A percentile compares a stretch with the other conserved stretches of the same genome.
Evolutionary conservation across 1,140 invertebrate species (phyloP).

Genomic region (Penaeus chinensis): DNA sequence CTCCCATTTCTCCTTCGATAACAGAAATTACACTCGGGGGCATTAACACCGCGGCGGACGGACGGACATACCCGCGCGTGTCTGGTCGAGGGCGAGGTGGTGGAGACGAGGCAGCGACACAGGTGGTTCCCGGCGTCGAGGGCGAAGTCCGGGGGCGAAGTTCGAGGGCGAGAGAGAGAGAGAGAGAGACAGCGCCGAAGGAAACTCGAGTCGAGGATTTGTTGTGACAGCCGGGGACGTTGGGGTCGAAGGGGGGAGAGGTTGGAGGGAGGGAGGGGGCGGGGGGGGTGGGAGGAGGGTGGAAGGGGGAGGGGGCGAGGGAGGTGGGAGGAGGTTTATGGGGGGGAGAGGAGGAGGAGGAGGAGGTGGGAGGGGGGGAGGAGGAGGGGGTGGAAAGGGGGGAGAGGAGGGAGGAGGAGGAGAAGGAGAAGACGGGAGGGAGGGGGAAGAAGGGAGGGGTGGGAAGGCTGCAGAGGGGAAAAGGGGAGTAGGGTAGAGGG

Average conservation of each 20-base stretch:
- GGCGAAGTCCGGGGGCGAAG: not conserved
- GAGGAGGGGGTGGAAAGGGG: not conserved
- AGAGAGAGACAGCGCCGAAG: constrained; percentile 15
- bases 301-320: not conserved
- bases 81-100: not conserved
- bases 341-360: not conserved
- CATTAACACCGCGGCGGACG: not conserved
- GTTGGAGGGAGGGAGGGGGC: not conserved
- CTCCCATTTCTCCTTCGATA: not conserved
- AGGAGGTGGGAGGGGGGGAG: not conserved
- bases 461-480: too few relatives aligned
- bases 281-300: too few relatives aligned
- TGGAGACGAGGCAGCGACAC: not conserved
- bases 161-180: constrained; percentile 9
- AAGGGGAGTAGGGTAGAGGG: not conserved
- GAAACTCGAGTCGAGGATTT: not conserved
- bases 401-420: too few relatives aligned
- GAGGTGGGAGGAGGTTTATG: too few relatives aligned
- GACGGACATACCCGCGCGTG: not conserved
- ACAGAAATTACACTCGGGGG: not conserved
- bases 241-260: constrained; percentile 2
- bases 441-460: not conserved
- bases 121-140: not conserved
- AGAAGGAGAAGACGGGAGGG: not conserved
- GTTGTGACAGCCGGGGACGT: too few relatives aligned